Base-by-base conservation (phyloP, 2,888 invertebrate genomes). In the Geophilus truncorum region DNA sequence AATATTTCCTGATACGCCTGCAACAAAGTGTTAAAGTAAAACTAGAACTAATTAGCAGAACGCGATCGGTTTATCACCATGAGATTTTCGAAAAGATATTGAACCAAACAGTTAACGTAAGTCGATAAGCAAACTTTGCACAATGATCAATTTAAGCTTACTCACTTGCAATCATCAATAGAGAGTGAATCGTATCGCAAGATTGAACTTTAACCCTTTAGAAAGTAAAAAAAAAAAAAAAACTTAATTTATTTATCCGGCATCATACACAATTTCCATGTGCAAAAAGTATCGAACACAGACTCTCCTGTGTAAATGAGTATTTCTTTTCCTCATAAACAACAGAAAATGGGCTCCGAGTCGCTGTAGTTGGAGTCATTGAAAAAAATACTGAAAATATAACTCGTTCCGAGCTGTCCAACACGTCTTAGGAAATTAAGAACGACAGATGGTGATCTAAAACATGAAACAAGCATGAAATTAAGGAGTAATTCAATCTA, bases 401-500 rank as follows among this genome's bases (percentile, higher is more conserved):
- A 70, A 70, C 70, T 70, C 23, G 25, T 70, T 70, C 70, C 28
- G 70, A 70, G 25, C 28, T 70, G 70, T 70, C 70, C 70, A 28
- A 70, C 25, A 70, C 23, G 70, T 70, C 28, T 23, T 70, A 28
- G 25, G 28, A 70, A 70, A 70, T 70, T 70, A 70, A 70, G 70
- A 70, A 28, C 70, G 70, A 70, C 70, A 70, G 70, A 25, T 70
- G 70, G 70, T 70, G 70, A 70, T 70, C 70, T 70, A 70, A 70
- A 70, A 70, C 70, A 70, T 70, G 70, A 70, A 70, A 10, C 70
- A 70, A 70, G 70, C 70, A 70, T 70, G 70, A 70, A 70, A 70
- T 70, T 70, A 70, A 70, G 28, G 70, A 28, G 70, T 70, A 70
- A 70, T 70, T 70, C 70, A 70, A 70, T 70, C 70, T 70, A 70